Evolutionary conservation across 2,113 vertebrate species (phyloP), one percentile per base, ranked within the genome.

Genomic region (Miniopterus natalensis): DNA sequence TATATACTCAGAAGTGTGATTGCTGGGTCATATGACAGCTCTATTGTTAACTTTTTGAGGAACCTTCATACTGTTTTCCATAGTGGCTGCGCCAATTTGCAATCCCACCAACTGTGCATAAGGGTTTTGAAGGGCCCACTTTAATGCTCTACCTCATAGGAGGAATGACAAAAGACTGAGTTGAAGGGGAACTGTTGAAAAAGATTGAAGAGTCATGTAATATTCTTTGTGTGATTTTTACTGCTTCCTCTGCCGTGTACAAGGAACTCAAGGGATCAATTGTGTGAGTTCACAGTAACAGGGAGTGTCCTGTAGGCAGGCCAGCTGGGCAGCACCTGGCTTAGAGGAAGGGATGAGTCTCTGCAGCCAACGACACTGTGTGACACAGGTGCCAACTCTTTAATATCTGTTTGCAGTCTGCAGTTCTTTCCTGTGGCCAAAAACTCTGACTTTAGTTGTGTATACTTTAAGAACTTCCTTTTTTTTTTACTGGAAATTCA

Each of bases 391-490:
- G 25, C n/a, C 21, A 63, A 18, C 5, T 68, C 83, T 94, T 70
- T 21, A 53, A 65, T 55, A 47, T 21, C 40, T 92, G n/a, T 47
- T 47, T 53, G 13, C n/a, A 45, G 4, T 29, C 27, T 68, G 4
- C 15, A 73, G 8, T 70, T 78, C 40, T 63, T 78, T 80, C 31
- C 27, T 47, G 3, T 80, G n/a, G 15, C 59, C 51, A 17, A 14
- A 57, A 90, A 3, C 42, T 94, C 81, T 88, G n/a, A 63, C n/a
- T 71, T 81, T 11, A 61, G 36, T 74, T 27, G 18, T 40, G 1
- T 36, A 2, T 45, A 59, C 78, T 87, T 84, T 90, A 66, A 90
- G 68, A 93, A 80, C 8, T 83, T 23, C n/a, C 31, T 61, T 59
- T 84, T 87, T 5, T 90, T n/a, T 68, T 6, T 21, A 42, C 42